Base-by-base conservation (phyloP, 2,113 vertebrate species). In the Boleophthalmus pectinirostris region DNA sequence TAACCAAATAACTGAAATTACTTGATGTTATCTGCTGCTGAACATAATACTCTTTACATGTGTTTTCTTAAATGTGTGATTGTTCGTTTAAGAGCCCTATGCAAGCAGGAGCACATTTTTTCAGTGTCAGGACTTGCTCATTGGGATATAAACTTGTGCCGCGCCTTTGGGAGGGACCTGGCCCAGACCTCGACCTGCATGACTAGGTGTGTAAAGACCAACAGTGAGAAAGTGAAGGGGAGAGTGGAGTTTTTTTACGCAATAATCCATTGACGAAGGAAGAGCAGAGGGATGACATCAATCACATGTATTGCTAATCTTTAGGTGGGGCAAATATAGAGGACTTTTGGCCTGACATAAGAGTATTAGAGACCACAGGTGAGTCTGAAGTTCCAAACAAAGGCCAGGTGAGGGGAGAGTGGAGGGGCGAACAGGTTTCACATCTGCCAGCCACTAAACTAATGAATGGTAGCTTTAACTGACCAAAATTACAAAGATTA, bases 71-170 rank as follows among this genome's bases (percentile, higher is more conserved):
- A 14, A 12, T 25, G 5, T 1, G 18, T 18, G 9, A 23, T 3
- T 11, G 15, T 58, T 64, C 20, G 5, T 0, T 21, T 16, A 3
- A 68, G 75, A 56, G 12, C 66, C 9, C 25, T 53, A 23, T 60
- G 71, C 35, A 60, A 56, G 35, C 29, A 69, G 16, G 4, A 7
- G 60, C 0, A 10, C 70, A 70, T 86, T 80, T 82, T 69, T 56
- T 82, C 25, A 85, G 69, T 88, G 92, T 81, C 73, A 18, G 46
- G 78, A 89, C 91, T 83, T 81, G 91, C 82, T 80, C 66, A 69
- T 67, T 78, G 77, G 77, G 82, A 88, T 86, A 88, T 78, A 69
- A 71, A 18, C 43, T 58, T 45, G 61, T 1, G 10, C 71, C 76
- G 49, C 82, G 72, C 85, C 83, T 70, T 56, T 58, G 58, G 81